Evolutionary conservation across 2,888 invertebrate species (phyloP).

Genomic region (Lymantria monacha): DNA sequence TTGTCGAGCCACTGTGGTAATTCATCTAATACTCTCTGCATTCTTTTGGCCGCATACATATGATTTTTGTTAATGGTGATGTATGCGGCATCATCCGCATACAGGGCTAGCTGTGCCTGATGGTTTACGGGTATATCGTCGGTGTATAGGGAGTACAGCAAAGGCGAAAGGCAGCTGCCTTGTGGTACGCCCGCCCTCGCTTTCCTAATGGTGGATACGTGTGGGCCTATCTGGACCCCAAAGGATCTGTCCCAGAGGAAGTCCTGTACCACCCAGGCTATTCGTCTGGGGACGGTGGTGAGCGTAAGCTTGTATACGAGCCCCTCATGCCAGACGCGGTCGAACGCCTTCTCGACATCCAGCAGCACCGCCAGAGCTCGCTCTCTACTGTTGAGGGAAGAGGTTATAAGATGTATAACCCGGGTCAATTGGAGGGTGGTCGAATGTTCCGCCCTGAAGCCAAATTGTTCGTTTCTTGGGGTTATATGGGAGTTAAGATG

Average conservation of each 20-base stretch:
- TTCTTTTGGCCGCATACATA: neutral
- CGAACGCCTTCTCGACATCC: neutral
- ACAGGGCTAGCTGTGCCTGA: neutral
- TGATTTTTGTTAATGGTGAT: neutral
- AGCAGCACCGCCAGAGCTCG: neutral
- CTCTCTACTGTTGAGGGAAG: neutral
- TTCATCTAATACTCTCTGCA: neutral
- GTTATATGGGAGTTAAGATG: neutral
- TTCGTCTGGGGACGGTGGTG: neutral
- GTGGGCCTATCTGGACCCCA: neutral
- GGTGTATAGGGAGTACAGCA: neutral
- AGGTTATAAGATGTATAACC: neutral
- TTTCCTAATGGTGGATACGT: neutral
- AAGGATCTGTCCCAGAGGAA: neutral
- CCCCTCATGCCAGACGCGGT: neutral
- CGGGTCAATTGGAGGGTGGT: conserved; percentile 11
- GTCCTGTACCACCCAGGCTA: neutral
- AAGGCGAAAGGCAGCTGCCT: neutral
- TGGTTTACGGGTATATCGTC: neutral
- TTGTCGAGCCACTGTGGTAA: conserved; percentile 4
- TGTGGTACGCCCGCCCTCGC: neutral
- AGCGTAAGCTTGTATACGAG: neutral
- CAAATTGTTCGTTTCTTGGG: conserved; percentile 9
- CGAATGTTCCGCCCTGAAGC: conserved; percentile 12
- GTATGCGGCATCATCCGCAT: neutral